Conservation (phyloP, 2,113 vertebrate species). For the Crotalus helleri region DNA sequence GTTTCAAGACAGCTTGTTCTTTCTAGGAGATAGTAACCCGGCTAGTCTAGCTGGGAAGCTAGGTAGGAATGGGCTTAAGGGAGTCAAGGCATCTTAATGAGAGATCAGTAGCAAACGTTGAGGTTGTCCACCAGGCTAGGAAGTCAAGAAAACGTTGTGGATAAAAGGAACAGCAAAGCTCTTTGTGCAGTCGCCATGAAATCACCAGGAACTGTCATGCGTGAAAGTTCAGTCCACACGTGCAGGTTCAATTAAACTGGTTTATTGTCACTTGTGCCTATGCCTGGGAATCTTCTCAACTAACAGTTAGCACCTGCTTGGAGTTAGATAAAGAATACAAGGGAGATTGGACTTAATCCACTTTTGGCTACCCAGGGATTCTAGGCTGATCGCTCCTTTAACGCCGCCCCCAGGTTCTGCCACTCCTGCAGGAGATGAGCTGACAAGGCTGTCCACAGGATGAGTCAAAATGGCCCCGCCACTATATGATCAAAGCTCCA, state of each 20-base stretch:
- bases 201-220: neutral
- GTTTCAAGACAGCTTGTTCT: neutral
- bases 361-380: neutral
- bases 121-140: neutral
- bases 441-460: neutral
- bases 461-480: neutral
- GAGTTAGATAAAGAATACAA: neutral
- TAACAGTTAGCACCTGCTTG: neutral
- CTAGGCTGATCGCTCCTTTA: neutral
- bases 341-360: neutral
- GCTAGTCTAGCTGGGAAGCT: neutral
- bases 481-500: neutral
- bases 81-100: neutral
- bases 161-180: neutral
- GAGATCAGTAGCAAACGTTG: neutral
- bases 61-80: neutral
- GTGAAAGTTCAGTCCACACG: neutral
- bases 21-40: too few relatives aligned
- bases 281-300: neutral
- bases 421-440: neutral
- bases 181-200: neutral
- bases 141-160: neutral
- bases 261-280: neutral
- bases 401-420: neutral
- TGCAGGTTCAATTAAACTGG: neutral